Conservation (phyloP, 1,140 invertebrate genomes). For the Agrilus planipennis region DNA sequence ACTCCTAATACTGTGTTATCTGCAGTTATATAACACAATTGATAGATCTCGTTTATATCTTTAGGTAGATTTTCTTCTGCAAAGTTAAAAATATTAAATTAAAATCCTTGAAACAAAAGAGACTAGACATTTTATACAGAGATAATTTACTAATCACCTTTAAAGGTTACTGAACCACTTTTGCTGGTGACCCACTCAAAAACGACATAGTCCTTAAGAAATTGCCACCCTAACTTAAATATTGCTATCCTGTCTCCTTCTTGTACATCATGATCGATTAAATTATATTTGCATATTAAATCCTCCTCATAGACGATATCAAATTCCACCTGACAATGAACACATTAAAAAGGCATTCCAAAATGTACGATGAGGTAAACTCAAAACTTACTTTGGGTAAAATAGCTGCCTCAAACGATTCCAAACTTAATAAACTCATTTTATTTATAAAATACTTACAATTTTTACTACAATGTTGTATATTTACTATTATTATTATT, state of each 20-base stretch:
- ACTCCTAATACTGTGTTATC: slow-evolving; percentile 22
- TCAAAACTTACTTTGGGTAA: too few relatives aligned
- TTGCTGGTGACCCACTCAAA: slow-evolving; percentile 20
- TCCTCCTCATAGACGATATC: slow-evolving; percentile 18
- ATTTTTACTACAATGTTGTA: too few relatives aligned
- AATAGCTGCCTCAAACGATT: too few relatives aligned
- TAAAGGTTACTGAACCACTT: too few relatives aligned
- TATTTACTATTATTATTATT: too few relatives aligned
- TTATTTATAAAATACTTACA: too few relatives aligned
- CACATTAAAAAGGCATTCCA: too few relatives aligned
- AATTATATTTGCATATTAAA: slow-evolving; percentile 18
- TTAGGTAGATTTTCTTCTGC: slow-evolving; percentile 19
- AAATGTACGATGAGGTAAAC: too few relatives aligned
- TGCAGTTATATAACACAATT: slow-evolving; percentile 24
- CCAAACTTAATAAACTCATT: too few relatives aligned
- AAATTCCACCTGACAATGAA: not conserved
- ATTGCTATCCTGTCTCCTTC: slow-evolving; percentile 25
- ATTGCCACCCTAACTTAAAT: slow-evolving; percentile 24
- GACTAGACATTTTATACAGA: slow-evolving; percentile 19
- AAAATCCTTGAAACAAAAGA: not conserved
- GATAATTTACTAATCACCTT: slow-evolving; percentile 3
- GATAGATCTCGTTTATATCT: slow-evolving; percentile 18
- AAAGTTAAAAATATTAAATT: slow-evolving; percentile 9
- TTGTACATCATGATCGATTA: slow-evolving; percentile 18
- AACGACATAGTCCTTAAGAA: slow-evolving; percentile 20